Evolutionary conservation across 2,113 vertebrate genomes (phyloP), one percentile per base, ranked within the genome.

Genomic region (Ellobius talpinus): DNA sequence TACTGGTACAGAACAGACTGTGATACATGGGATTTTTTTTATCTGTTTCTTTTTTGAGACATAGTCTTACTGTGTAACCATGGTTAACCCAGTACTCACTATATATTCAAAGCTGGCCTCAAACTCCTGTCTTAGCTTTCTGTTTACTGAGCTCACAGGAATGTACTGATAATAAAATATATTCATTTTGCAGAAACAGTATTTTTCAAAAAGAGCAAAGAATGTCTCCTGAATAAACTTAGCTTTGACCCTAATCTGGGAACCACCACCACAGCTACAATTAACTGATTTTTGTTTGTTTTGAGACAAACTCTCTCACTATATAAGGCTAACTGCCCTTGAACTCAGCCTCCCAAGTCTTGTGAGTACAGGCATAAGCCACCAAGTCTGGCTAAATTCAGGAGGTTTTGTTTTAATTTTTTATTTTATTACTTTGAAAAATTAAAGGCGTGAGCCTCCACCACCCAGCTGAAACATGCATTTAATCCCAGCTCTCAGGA

Each of bases 161-260:
- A 42, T 47, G 31, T 33, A 16, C 6, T 66, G 39, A 65, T 42
- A 66, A 7, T 66, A 21, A 45, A 93, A 66, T 70, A 66, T 2
- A 84, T 29, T 81, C 66, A 70, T 74, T 77, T 92, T 72, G 7
- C 39, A 78, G 72, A 93, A 89, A 82, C 0, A 66, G 9, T 4
- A 61, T 63, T 93, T 95, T 95, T 93, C 52, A 73, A 79, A 90
- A 91, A 70, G 33, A 72, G 23, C 91, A n/a, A 81, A 91, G 8
- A 88, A 55, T 58, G 42, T 90, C 33, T 78, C 23, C 89, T 45
- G 24, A 63, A 17, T 70, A 72, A 92, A 68, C 55, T 92, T n/a
- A 74, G 47, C n/a, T 74, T 86, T 95, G 63, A 77, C 36, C 1
- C 21, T 39, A 26, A 39, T 52, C 29, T 78, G 1, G 36, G 26